These are phyloP conservation scores for Athrips mouffetella DNA, from an alignment of 2,888 invertebrate genomes.

Conservation along the genomic window DNA sequence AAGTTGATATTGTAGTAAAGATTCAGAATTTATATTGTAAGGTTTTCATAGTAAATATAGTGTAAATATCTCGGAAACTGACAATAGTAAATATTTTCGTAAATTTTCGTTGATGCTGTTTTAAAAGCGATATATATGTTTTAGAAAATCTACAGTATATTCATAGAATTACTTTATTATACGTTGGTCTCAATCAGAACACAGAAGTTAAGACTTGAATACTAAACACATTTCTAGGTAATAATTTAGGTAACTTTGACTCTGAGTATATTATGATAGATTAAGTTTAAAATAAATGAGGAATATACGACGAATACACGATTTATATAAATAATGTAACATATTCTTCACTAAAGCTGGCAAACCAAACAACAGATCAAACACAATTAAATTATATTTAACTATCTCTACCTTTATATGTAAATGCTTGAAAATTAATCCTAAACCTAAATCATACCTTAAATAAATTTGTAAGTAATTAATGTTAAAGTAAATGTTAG, in stretches of 20 bases:
- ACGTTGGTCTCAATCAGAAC: constrained; percentile 44
- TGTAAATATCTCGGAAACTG: constrained; percentile 5
- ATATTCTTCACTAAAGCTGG: constrained; percentile 35
- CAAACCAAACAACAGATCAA: constrained; percentile 32
- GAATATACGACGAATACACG: background rate
- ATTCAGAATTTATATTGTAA: constrained; percentile 9
- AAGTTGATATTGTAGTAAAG: constrained; percentile 2
- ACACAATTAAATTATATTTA: constrained; percentile 23
- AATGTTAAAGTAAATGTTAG: constrained; percentile 19
- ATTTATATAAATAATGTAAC: background rate
- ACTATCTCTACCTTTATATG: too few species aligned
- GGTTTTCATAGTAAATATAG: background rate
- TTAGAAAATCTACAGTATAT: constrained; percentile 50
- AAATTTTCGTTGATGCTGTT: background rate
- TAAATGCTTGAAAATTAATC: constrained; percentile 3
- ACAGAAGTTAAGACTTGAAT: constrained; percentile 29
- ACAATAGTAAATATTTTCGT: background rate
- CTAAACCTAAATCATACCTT: background rate
- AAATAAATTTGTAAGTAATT: background rate
- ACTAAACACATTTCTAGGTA: constrained; percentile 15
- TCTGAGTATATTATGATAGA: constrained; percentile 12
- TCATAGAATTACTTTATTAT: constrained; percentile 24
- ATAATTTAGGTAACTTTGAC: constrained; percentile 15
- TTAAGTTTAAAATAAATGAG: background rate
- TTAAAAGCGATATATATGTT: constrained; percentile 15